A percentile compares a stretch with the other conserved stretches of the same genome.
Conservation (phyloP, 2,888 invertebrate species). For the Campoplex nolae region DNA sequence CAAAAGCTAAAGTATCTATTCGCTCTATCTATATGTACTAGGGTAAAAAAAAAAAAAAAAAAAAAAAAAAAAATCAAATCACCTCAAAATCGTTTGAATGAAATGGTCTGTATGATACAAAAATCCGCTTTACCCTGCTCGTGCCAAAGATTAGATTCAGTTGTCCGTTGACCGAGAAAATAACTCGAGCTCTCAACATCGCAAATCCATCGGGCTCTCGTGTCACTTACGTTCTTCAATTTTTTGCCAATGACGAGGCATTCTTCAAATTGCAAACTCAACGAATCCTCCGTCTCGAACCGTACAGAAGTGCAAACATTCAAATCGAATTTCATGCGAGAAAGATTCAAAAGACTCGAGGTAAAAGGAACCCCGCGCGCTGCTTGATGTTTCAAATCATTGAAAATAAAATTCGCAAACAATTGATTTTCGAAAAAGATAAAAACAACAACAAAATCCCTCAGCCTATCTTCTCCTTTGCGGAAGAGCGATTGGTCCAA, state of each 20-base stretch:
- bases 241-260: conserved; percentile 73
- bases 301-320: conserved; percentile 67
- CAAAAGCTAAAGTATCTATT: conserved; percentile 71
- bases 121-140: no score
- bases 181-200: conserved; percentile 69
- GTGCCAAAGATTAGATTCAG: conserved; percentile 70
- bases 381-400: neutral
- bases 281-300: conserved; percentile 68
- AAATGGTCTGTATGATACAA: no score
- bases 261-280: conserved; percentile 70
- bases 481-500: conserved; percentile 75
- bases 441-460: no score
- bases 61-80: no score
- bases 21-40: no score
- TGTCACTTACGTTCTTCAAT: conserved; percentile 74
- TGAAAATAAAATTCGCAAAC: neutral
- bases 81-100: no score
- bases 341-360: conserved; percentile 74
- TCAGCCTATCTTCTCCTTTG: conserved; percentile 74
- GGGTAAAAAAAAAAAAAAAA: no score
- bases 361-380: conserved; percentile 62
- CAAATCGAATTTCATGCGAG: conserved; percentile 76
- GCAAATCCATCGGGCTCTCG: conserved; percentile 68
- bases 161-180: conserved; percentile 72
- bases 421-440: neutral